phyloP scores from a whole-genome alignment of 2,113 vertebrate genomes.

The Arvicanthis niloticus region DNA sequence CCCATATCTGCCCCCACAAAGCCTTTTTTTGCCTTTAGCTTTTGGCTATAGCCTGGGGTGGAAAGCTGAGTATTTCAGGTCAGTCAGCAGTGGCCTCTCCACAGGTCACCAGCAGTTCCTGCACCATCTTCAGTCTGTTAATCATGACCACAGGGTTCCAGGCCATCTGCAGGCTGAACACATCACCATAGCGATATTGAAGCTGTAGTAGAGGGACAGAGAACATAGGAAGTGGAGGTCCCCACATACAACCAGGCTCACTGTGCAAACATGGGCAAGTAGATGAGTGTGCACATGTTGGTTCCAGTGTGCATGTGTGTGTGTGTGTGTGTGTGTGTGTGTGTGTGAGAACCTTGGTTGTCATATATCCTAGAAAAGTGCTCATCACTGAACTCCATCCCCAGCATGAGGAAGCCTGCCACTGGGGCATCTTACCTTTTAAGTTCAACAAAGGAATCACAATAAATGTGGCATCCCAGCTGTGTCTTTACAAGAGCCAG shows the following conservation, averaged over 20 bases:
- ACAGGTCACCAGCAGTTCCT: constrained; percentile 80
- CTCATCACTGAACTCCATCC: too few species aligned
- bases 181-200: constrained; percentile 80
- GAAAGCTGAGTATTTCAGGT: rapidly evolving
- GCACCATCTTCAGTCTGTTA: constrained; percentile 78
- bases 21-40: constrained; percentile 77
- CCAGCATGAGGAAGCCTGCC: neutral
- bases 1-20: rapidly evolving
- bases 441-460: neutral
- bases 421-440: neutral
- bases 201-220: constrained; percentile 72
- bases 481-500: neutral
- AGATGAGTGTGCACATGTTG: neutral
- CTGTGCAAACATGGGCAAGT: neutral
- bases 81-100: constrained; percentile 84
- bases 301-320: neutral
- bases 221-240: rapidly evolving
- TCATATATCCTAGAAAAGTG: neutral
- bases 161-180: constrained; percentile 84
- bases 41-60: neutral
- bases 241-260: neutral
- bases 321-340: too few species aligned
- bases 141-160: constrained; percentile 82
- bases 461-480: too few species aligned
- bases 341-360: neutral